These are phyloP conservation scores for Sebastes diaconus DNA, from an alignment of 2,797 vertebrate species.

Conservation along the genomic window DNA sequence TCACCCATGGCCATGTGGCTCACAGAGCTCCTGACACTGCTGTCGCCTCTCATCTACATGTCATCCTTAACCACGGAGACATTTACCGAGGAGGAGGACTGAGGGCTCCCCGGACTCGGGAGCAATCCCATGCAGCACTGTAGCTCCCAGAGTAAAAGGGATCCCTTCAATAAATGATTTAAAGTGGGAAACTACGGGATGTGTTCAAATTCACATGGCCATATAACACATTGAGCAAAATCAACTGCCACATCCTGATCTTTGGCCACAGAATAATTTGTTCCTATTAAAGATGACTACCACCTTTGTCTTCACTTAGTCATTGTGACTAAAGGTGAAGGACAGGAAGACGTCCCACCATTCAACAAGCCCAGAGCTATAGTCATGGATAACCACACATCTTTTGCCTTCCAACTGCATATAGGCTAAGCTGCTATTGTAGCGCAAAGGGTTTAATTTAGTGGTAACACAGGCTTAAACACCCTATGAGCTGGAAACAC, in stretches of 20 bases:
- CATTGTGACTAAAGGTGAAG: conserved; percentile 6
- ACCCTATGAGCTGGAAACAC: conserved; percentile 50
- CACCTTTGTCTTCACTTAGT: conserved; percentile 24
- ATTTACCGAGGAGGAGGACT: conserved; percentile 42
- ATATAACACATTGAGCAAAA: background rate
- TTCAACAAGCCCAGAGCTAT: conserved; percentile 10
- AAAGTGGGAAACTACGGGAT: conserved; percentile 3
- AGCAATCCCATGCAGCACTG: conserved; percentile 7
- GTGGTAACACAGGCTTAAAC: conserved; percentile 37
- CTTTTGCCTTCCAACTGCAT: conserved; percentile 27
- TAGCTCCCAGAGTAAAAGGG: conserved; percentile 13
- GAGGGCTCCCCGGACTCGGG: conserved; percentile 37
- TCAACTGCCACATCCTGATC: conserved; percentile 35
- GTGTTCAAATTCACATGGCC: background rate
- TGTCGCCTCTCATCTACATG: conserved; percentile 80
- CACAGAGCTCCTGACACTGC: conserved; percentile 77
- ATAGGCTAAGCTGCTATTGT: conserved; percentile 37
- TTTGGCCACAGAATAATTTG: conserved; percentile 26
- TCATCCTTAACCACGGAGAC: conserved; percentile 66
- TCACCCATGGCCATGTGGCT: conserved; percentile 76
- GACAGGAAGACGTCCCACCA: conserved; percentile 30
- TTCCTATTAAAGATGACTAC: conserved; percentile 36
- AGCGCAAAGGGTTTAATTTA: conserved; percentile 63
- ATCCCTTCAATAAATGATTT: conserved; percentile 22
- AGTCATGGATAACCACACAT: conserved; percentile 28